Percentiles rank a stretch among this genome's conserved stretches.
Evolutionary conservation across 2,888 invertebrate species (phyloP).

Genomic region (Chymomyza amoena): DNA sequence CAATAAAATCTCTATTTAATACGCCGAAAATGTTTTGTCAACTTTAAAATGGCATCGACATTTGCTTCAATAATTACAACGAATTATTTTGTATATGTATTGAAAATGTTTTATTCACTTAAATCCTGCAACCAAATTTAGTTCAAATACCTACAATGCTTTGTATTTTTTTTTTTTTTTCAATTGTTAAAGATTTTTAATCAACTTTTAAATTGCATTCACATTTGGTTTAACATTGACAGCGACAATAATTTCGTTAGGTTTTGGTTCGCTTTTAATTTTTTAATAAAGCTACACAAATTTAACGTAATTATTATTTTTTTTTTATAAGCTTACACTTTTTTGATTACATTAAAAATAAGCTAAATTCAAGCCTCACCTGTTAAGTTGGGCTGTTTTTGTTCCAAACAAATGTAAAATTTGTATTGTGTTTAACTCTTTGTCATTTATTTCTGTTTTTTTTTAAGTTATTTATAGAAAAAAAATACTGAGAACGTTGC

Average conservation of each 20-base stretch:
- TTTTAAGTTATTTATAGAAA: no score
- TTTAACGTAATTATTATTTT: neutral
- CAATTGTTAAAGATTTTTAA: neutral
- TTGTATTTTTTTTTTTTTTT: slow-evolving; percentile 2
- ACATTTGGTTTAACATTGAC: neutral
- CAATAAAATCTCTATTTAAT: slow-evolving; percentile 7
- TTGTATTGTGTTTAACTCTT: neutral
- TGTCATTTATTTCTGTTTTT: neutral
- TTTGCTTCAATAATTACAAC: neutral
- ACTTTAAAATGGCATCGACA: neutral
- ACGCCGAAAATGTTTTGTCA: neutral
- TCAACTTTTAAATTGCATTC: no score
- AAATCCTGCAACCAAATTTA: no score
- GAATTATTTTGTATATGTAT: neutral
- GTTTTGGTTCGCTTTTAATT: neutral
- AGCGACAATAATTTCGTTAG: neutral
- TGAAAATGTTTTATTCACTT: slow-evolving; percentile 2
- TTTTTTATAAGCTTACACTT: neutral
- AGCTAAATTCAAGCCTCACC: neutral
- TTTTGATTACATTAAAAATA: neutral
- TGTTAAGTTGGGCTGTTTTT: no score
- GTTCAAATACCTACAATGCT: no score
- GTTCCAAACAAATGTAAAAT: neutral
- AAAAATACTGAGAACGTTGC: no score
- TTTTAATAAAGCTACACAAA: neutral